Conservation (phyloP, 2,888 invertebrate genomes). For the Punctoribates punctum region DNA sequence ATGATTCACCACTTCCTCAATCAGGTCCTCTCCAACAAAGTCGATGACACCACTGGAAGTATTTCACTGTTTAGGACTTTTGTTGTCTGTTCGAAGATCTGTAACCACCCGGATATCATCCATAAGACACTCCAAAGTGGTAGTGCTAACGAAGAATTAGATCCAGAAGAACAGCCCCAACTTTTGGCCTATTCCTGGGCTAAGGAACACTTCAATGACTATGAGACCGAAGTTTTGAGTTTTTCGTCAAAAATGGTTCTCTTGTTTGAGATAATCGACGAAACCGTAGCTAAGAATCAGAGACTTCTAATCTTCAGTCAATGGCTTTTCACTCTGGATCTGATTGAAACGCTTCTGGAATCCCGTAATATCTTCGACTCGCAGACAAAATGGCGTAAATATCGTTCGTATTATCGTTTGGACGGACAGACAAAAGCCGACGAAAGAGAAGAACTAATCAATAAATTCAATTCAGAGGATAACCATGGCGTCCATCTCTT, state of each 20-base stretch:
- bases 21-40: conserved; percentile 69
- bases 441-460: conserved; percentile 91
- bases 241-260: conserved; percentile 93
- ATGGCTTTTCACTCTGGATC: conserved; percentile 86
- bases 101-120: conserved; percentile 90
- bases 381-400: conserved; percentile 69
- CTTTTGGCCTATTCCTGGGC: conserved; percentile 41
- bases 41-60: conserved; percentile 63
- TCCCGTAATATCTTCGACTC: conserved; percentile 60
- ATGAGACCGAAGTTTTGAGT: conserved; percentile 80
- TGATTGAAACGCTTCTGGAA: conserved; percentile 88
- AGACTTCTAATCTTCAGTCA: conserved; percentile 92
- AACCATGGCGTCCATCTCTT: conserved; percentile 83
- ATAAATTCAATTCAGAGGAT: conserved; percentile 82
- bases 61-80: conserved; percentile 96
- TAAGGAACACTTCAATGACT: conserved; percentile 54
- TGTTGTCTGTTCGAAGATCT: conserved; percentile 95
- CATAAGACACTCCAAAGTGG: conserved; percentile 81
- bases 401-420: conserved; percentile 81
- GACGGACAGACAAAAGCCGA: conserved; percentile 92
- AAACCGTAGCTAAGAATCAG: conserved; percentile 80
- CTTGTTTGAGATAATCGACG: conserved; percentile 83
- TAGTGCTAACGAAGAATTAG: conserved; percentile 49
- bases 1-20: neutral
- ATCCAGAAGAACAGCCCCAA: conserved; percentile 50